Evolutionary conservation across 2,113 vertebrate genomes (phyloP).

Genomic region (Atractosteus spatula): DNA sequence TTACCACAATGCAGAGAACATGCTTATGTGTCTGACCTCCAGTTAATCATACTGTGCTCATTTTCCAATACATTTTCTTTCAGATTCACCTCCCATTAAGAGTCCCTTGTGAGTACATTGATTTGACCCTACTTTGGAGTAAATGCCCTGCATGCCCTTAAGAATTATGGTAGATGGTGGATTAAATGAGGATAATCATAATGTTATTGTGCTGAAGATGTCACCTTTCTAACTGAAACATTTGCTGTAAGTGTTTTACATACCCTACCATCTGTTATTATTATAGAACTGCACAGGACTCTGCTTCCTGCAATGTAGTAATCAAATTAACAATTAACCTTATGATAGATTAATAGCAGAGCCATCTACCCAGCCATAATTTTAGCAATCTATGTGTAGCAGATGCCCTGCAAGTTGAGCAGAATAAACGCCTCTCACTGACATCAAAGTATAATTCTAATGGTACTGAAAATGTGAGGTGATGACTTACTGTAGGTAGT

Average conservation of each 20-base stretch:
- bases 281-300: neutral
- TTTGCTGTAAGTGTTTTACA: neutral
- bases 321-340: slow-evolving; percentile 18
- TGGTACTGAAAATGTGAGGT: neutral
- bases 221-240: neutral
- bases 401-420: neutral
- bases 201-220: neutral
- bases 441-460: neutral
- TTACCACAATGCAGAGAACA: too few species aligned
- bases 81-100: neutral
- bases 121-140: neutral
- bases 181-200: slow-evolving; percentile 19
- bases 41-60: neutral
- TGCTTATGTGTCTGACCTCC: too few species aligned
- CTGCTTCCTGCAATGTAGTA: neutral
- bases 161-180: neutral
- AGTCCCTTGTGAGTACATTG: neutral
- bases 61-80: neutral
- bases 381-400: neutral
- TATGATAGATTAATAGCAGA: neutral
- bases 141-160: neutral
- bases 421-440: neutral
- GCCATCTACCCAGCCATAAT: neutral
- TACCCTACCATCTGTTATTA: neutral
- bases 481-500: too few species aligned